Base-by-base conservation (phyloP, 2,888 invertebrate genomes). In the Tortrix viridana region DNA sequence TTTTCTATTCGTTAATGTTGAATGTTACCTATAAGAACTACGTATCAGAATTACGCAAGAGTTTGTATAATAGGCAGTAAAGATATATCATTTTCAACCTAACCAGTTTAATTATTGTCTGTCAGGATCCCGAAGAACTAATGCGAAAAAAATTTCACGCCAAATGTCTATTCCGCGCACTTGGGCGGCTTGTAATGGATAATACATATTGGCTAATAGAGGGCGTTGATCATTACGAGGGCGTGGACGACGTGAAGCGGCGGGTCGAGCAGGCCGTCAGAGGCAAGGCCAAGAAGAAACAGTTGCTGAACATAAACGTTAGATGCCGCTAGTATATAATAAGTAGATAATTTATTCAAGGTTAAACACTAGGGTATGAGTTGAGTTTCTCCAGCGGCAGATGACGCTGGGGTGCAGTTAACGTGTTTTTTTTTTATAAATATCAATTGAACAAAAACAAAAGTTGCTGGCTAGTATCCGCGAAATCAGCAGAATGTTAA, bases 191-290 rank as follows among this genome's bases (percentile, higher is more conserved):
- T 68, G 94, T 93, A 0, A 88, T 94, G 71, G 88, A 90, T 6
- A 95, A 95, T 73, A 70, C 86, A 0, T 89, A 88, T 67, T 94
- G 94, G 94, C 69, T 94, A 66, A 88, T 87, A 37, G 94, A 94
- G 70, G 85, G 84, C 7, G 77, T 85, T 0, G 91, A 89, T n/a
- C 77, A 88, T 0, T 91, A 91, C 61, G 85, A 88, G 66, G 93
- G 93, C 0, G 75, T 89, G 1, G 92, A 90, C 65, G 92, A 93
- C 67, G 93, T 94, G 3, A 88, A 89, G 73, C 86, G 91, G 49
- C 93, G 94, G 69, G 93, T 94, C 6, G 90, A 91, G 32, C 88
- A 93, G 69, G 88, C 93, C n/a, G 87, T 93, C 19, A 86, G 93
- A 2, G 80, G 85, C 0, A 89, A 88, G 69, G 79, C 86, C 2